Evolutionary conservation across 2,797 vertebrate species (phyloP).

Genomic region (Nasua narica): DNA sequence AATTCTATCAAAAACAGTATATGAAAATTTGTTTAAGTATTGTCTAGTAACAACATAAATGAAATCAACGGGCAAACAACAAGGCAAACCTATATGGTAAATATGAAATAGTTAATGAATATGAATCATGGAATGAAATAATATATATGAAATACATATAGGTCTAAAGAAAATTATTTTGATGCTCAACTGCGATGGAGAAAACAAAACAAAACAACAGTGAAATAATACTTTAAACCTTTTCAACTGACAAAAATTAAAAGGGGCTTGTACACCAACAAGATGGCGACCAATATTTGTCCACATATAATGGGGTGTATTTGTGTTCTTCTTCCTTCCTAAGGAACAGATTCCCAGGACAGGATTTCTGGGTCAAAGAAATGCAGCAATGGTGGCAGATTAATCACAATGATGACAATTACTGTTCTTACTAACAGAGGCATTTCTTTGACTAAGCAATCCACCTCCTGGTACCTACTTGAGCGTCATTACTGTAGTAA

Average conservation of each 20-base stretch:
- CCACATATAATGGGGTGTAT: neutral
- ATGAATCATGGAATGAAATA: neutral
- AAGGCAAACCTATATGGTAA: neutral
- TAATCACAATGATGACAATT: neutral
- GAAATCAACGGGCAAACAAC: neutral
- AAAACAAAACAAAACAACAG: constrained; percentile 15
- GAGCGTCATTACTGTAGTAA: neutral
- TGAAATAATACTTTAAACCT: neutral
- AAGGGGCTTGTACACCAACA: neutral
- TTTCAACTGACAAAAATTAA: neutral
- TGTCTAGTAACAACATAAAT: neutral
- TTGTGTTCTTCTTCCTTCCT: neutral
- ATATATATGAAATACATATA: neutral
- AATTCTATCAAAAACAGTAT: neutral
- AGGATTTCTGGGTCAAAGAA: neutral
- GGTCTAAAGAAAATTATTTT: neutral
- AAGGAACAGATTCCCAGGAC: neutral
- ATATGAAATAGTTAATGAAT: neutral
- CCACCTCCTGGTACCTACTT: neutral
- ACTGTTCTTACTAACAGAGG: neutral
- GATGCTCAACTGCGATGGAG: neutral
- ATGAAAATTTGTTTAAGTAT: neutral
- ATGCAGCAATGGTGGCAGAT: rapidly evolving
- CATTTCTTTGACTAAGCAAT: neutral
- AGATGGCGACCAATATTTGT: neutral